Evolutionary conservation across 2,113 vertebrate species (phyloP).

Genomic region (Chrysemys picta): DNA sequence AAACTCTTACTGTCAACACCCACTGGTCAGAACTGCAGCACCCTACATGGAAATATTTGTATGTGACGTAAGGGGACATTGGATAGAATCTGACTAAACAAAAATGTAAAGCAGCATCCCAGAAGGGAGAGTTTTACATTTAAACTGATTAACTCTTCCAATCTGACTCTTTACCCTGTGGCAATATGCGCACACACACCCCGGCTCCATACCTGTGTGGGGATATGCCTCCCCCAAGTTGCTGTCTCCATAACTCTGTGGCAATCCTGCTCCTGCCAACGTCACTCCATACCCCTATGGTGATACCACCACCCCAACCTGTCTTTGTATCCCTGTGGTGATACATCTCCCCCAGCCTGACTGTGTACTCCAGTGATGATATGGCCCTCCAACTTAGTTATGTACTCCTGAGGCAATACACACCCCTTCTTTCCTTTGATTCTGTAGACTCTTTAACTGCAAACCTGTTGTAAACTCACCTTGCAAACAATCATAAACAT

Average conservation of each 20-base stretch:
- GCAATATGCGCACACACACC: neutral
- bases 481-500: slow-evolving; percentile 96
- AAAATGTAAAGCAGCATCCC: neutral
- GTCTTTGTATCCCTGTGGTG: neutral
- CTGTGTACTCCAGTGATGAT: neutral
- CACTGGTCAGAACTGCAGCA: neutral
- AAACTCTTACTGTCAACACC: neutral
- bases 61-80: neutral
- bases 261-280: neutral
- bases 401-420: neutral
- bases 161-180: neutral
- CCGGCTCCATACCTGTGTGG: neutral
- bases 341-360: neutral
- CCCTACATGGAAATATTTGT: neutral
- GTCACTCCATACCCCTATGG: neutral
- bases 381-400: neutral
- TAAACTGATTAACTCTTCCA: neutral
- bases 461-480: slow-evolving; percentile 75
- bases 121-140: neutral
- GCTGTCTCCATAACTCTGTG: neutral
- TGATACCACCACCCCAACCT: neutral
- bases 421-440: neutral
- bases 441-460: neutral
- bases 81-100: neutral
- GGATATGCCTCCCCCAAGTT: neutral